Evolutionary conservation across 2,113 vertebrate genomes (phyloP), one percentile per base, ranked within the genome.

Genomic region (Sceloporus undulatus): DNA sequence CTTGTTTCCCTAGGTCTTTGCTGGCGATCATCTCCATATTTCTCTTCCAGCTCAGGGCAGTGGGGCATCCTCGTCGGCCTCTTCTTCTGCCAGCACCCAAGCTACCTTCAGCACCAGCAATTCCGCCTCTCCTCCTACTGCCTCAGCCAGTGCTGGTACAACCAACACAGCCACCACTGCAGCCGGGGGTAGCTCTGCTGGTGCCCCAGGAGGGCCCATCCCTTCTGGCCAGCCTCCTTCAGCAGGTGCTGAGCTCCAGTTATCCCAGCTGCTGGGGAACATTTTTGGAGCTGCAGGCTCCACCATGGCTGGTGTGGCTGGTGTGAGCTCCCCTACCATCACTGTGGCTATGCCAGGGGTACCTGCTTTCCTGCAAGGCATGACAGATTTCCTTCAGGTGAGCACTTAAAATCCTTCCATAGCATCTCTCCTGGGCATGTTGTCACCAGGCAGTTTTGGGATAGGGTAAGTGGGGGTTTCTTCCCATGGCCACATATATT

Each of bases 331-430:
- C 54, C 88, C 98, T 3, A 98, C 98, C 10, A 97, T 98, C 91
- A 98, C 98, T 0, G 97, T 98, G 90, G 97, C 97, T 0, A 97
- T 98, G 90, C 98, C 98, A 1, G 98, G 98, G 0, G 96, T 98
- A 40, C 98, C 98, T 0, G 96, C 97, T 38, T 98, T 99, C 91
- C 96, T 99, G 76, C 98, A 98, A 93, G 98, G 98, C 84, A 96
- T 99, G 93, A 97, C 96, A 2, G 98, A 98, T n/a, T 98, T 99
- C 89, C 95, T 98, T 91, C 98, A 98, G 95, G 98, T 98, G 65
- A 95, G 94, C 91, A 2, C 7, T 1, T 29, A 3, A 18, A 25
- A 2, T 25, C 40, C 56, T 42, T 68, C 3, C 11, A 11, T 40
- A 71, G 11, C 19, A 5, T 59, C 5, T 25, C 34, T n/a, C 16